These are phyloP conservation scores for Crypturellus tataupa DNA, from an alignment of 2,797 vertebrate species.

Conservation along the genomic window DNA sequence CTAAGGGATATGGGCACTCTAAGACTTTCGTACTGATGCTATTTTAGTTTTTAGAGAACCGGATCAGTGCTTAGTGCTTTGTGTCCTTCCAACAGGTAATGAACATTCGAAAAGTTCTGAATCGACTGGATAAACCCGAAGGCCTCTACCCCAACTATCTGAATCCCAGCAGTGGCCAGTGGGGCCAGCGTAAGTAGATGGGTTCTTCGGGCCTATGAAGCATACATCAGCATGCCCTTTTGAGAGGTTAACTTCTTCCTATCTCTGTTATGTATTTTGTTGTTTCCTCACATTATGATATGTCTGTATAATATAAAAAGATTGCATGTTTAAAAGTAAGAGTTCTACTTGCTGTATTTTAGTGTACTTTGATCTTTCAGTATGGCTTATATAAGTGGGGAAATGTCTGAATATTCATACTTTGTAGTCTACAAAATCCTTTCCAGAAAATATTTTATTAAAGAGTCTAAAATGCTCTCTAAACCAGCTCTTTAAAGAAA, in stretches of 20 bases:
- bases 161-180: constrained; percentile 98
- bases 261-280: accelerated
- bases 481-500: constrained; percentile 8
- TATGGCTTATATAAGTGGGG: neutral
- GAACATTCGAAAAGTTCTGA: constrained; percentile 96
- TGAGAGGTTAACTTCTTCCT: neutral
- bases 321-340: neutral
- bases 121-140: constrained; percentile 94
- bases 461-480: neutral
- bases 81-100: constrained; percentile 86
- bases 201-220: neutral
- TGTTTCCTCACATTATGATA: neutral
- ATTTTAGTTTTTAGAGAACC: neutral
- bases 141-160: constrained; percentile 98
- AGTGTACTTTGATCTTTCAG: neutral
- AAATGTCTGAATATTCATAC: constrained; percentile 6
- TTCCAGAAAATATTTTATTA: constrained; percentile 14
- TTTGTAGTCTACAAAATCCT: neutral
- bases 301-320: neutral
- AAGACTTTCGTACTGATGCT: neutral
- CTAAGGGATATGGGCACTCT: neutral
- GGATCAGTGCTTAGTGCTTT: neutral
- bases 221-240: neutral
- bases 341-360: neutral
- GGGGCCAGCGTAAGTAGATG: constrained; percentile 97